Conservation (phyloP, 2,113 vertebrate genomes). For the Protomyctophum bolini region DNA sequence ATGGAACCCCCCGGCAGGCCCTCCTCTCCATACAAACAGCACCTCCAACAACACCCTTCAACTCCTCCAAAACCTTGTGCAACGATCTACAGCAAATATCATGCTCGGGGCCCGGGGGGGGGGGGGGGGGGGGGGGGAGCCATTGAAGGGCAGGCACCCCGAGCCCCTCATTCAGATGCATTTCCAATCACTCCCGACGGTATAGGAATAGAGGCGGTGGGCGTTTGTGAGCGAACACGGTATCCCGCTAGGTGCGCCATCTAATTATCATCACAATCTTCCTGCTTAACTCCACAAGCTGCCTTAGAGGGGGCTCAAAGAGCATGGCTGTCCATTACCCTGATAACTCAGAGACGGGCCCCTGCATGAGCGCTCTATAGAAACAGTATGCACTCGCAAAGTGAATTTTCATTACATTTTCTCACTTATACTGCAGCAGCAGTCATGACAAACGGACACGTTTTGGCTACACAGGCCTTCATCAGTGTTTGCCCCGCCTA, state of each 20-base stretch:
- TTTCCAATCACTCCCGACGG: conserved; percentile 46
- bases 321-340: conserved; percentile 42
- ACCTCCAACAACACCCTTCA: conserved; percentile 29
- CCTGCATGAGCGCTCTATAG: conserved; percentile 9
- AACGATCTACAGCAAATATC: conserved; percentile 53
- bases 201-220: conserved; percentile 34
- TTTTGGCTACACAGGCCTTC: background rate
- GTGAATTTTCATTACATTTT: too few relatives aligned
- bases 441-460: too few relatives aligned
- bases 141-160: conserved; percentile 43
- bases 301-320: conserved; percentile 41
- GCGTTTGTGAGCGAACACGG: conserved; percentile 38
- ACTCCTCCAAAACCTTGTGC: conserved; percentile 35
- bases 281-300: conserved; percentile 32
- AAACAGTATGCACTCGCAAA: too few relatives aligned
- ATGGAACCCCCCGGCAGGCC: conserved; percentile 20
- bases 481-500: background rate
- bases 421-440: too few relatives aligned
- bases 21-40: conserved; percentile 15
- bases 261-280: conserved; percentile 57
- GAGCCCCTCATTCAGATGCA: conserved; percentile 58
- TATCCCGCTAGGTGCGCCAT: conserved; percentile 47
- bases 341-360: conserved; percentile 23
- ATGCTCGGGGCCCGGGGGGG: conserved; percentile 8
- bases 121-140: background rate